phyloP scores from a whole-genome alignment of 2,888 invertebrate species.

The Sinodicranocentrus sp. region DNA sequence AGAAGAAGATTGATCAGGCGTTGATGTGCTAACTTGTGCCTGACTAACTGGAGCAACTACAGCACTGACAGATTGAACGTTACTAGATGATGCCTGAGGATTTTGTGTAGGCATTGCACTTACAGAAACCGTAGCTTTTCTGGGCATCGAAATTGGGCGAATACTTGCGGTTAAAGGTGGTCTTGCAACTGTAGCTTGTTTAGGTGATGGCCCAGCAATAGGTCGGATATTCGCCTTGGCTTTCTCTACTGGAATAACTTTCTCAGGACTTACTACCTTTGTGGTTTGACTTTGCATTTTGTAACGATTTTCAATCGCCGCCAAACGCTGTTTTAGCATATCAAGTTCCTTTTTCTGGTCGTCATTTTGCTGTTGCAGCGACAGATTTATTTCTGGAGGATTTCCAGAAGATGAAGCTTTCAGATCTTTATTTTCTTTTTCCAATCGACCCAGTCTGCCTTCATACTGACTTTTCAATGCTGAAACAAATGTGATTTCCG shows the following conservation, averaged over 20 bases:
- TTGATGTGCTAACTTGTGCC: slow-evolving; percentile 75
- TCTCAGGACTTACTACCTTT: slow-evolving; percentile 60
- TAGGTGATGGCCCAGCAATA: slow-evolving; percentile 85
- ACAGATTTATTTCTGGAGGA: slow-evolving; percentile 26
- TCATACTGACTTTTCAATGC: slow-evolving; percentile 86
- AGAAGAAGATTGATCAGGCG: slow-evolving; percentile 74
- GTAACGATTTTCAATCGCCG: slow-evolving; percentile 77
- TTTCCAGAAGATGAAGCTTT: slow-evolving; percentile 79
- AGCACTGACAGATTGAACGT: slow-evolving; percentile 53
- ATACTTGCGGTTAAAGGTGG: slow-evolving; percentile 91
- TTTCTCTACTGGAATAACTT: slow-evolving; percentile 77
- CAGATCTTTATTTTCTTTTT: slow-evolving; percentile 86
- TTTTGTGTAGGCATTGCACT: slow-evolving; percentile 68
- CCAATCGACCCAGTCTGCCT: slow-evolving; percentile 84
- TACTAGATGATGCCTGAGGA: slow-evolving; percentile 59
- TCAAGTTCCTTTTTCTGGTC: slow-evolving; percentile 85
- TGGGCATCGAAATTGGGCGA: slow-evolving; percentile 89
- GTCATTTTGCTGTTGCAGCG: slow-evolving; percentile 83
- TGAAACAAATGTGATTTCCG: not conserved
- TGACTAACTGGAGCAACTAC: slow-evolving; percentile 75
- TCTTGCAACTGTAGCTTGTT: slow-evolving; percentile 63
- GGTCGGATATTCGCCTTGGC: slow-evolving; percentile 96
- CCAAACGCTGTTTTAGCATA: slow-evolving; percentile 80
- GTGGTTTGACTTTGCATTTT: slow-evolving; percentile 76
- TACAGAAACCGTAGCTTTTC: slow-evolving; percentile 61